Evolutionary conservation across 1,140 invertebrate genomes (phyloP), one percentile per base, ranked within the genome.

Genomic region (Metopolophium dirhodum): DNA sequence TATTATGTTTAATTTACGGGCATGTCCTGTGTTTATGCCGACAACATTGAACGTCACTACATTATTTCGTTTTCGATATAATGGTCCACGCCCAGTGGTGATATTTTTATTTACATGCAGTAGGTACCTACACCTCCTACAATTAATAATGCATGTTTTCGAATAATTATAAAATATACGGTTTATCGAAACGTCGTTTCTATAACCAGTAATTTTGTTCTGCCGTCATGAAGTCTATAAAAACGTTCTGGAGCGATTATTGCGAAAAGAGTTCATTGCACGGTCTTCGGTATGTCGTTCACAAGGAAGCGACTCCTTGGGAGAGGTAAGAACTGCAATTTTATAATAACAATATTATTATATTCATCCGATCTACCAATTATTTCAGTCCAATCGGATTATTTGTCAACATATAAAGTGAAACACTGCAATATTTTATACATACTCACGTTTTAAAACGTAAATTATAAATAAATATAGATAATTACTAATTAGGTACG

Each of bases 211-310:
- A 14, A 77, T 77, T 68, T 30, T 11, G 18, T 77, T n/a, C n/a
- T 77, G 6, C 6, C 87, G 11, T 7, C 18, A 90, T 90, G 88
- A 41, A 57, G 26, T 41, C 37, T 45, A 30, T 90, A 68, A 90
- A 90, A 68, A 41, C 4, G 0, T 68, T 93, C 18, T 93, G 91
- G 90, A 41, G 2, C 3, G 37, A 93, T 22, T 93, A 93, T 86
- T 85, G 77, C 20, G 82, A 93, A 85, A 93, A 93, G 14, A 85
- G 77, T 54, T 93, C 82, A 1, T 18, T 93, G 2, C 91, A 93
- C 26, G 91, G 91, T n/a, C 91, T 93, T 6, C 91, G 91, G 41
- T 93, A 93, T 9, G 82, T 85, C 11, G 77, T 93, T 11, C 45
- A 93, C 6, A 93, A 86, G 35, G 49, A 85, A 1, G 91, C 82